Base-by-base conservation (phyloP, 2,113 vertebrate genomes). In the Sisor rabdophorus region DNA sequence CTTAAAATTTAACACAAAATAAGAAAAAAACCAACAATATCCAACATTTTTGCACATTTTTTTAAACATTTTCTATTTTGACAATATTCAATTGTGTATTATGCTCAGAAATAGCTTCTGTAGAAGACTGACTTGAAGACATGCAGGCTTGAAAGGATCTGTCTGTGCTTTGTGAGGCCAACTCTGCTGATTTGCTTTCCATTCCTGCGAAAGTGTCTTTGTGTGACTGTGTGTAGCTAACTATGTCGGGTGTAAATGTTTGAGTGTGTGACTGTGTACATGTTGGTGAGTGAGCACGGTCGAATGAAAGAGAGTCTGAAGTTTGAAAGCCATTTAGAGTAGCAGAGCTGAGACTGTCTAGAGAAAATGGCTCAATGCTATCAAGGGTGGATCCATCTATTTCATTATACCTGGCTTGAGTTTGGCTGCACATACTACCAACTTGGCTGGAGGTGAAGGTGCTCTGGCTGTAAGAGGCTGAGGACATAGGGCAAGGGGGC, bases 31-130 rank as follows among this genome's bases (percentile, higher is more conserved):
- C 22, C 40, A 68, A 10, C 1, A 2, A 22, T 50, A 2, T n/a
- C 5, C 44, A 22, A 30, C 6, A 56, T 59, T 73, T 59, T 53
- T 73, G 54, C 15, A 36, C 8, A 11, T 19, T 50, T 4, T 63
- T 17, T 81, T 84, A 93, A 17, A 89, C 85, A 26, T 82, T 90
- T 81, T 93, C 91, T 30, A 91, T 89, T 85, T 92, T 93, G 53
- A 92, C 88, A 64, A 85, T 89, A 78, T 80, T 91, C 74, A 89
- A 78, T 67, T 89, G 86, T 3, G 85, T 74, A 65, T 90, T 82
- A 60, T 83, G 84, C 7, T 84, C 63, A 6, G 75, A 84, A 47
- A 63, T 55, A 0, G 82, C 60, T 72, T 80, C 85, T 82, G 86
- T 54, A 70, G 72, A 68, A 0, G 72, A 61, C 71, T 77, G 86